phyloP scores from a whole-genome alignment of 2,113 vertebrate species.

The Otocyon megalotis region DNA sequence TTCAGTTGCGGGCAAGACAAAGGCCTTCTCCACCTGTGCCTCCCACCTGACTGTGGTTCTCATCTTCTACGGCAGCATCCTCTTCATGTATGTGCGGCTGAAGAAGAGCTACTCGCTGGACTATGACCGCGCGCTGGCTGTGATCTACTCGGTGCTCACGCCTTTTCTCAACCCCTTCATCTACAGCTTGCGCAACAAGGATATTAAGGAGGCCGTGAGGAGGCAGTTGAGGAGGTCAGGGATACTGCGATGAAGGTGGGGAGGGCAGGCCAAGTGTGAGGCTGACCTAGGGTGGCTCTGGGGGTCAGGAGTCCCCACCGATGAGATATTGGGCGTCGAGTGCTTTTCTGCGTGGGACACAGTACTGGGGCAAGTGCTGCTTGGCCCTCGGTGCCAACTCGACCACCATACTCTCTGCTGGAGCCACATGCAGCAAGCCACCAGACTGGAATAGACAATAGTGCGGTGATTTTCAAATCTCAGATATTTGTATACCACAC shows the following conservation, averaged over 20 bases:
- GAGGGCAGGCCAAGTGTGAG: rapidly evolving
- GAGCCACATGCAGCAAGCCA: background rate
- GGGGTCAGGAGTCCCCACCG: rapidly evolving
- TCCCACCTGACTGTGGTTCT: conserved; percentile 84
- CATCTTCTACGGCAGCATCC: conserved; percentile 81
- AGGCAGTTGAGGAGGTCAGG: conserved; percentile 59
- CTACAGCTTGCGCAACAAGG: conserved; percentile 81
- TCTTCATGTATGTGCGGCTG: conserved; percentile 82
- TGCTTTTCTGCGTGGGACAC: background rate
- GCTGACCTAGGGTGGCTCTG: background rate
- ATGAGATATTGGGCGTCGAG: background rate
- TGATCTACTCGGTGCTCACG: conserved; percentile 84
- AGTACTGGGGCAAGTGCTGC: background rate
- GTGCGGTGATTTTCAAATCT: background rate
- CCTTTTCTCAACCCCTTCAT: conserved; percentile 84
- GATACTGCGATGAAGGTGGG: background rate
- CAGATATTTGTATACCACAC: background rate
- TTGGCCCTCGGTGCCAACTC: background rate
- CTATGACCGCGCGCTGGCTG: conserved; percentile 80
- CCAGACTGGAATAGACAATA: background rate
- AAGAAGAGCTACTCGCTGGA: conserved; percentile 81
- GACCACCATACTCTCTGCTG: background rate
- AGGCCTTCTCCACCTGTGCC: conserved; percentile 83
- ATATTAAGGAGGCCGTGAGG: conserved; percentile 77
- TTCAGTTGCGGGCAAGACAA: conserved; percentile 56